Evolutionary conservation across 1,140 invertebrate genomes (phyloP).

Genomic region (Ceratina australensis): DNA sequence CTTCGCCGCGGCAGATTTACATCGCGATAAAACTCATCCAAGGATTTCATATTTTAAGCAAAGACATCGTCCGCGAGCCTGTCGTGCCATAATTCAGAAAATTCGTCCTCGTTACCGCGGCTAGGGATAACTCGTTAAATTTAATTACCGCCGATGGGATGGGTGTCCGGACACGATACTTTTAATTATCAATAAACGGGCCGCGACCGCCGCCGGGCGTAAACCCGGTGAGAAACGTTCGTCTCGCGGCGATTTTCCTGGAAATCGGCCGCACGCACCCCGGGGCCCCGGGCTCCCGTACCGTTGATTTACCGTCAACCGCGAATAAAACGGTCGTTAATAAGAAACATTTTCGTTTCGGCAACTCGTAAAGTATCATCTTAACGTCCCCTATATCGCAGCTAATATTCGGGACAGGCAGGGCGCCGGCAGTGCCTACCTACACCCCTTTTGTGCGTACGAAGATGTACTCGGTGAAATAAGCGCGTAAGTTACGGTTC

Average conservation of each 20-base stretch:
- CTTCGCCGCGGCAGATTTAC: constrained; percentile 20
- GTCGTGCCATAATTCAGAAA: constrained; percentile 31
- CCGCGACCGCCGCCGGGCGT: neutral
- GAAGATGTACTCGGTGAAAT: constrained; percentile 51
- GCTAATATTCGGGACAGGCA: constrained; percentile 45
- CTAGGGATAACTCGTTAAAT: constrained; percentile 41
- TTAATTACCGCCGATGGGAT: constrained; percentile 33
- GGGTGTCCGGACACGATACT: neutral
- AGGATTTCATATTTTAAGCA: constrained; percentile 5
- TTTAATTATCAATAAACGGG: constrained; percentile 38
- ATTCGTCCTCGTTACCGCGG: constrained; percentile 40
- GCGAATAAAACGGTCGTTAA: constrained; percentile 53
- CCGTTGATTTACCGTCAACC: constrained; percentile 39
- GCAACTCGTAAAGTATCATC: constrained; percentile 52
- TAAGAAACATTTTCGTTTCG: constrained; percentile 49
- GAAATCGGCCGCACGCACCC: constrained; percentile 10
- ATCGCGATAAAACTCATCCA: constrained; percentile 33
- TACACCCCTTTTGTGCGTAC: constrained; percentile 22
- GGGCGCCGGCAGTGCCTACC: constrained; percentile 18
- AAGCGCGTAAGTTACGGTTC: constrained; percentile 57
- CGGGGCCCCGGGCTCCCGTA: neutral
- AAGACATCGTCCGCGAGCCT: neutral
- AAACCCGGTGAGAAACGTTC: constrained; percentile 31
- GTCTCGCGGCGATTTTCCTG: constrained; percentile 27
- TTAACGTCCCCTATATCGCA: constrained; percentile 54